Evolutionary conservation across 2,888 invertebrate genomes (phyloP).

Genomic region (Anagyrus pseudococci): DNA sequence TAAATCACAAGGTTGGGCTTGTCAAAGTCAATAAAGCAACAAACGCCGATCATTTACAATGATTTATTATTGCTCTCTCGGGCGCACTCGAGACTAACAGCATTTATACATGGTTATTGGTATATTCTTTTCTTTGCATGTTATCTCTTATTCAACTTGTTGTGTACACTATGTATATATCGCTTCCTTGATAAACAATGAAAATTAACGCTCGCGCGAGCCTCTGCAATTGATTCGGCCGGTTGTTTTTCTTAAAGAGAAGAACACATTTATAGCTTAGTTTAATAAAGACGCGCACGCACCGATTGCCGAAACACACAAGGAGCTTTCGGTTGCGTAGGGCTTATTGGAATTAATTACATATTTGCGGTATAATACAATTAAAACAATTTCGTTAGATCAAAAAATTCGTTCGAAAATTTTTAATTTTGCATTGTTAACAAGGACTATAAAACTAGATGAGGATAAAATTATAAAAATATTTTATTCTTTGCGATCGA

Average conservation of each 20-base stretch:
- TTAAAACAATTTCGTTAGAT: no score
- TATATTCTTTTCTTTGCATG: no score
- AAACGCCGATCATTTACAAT: constrained; percentile 22
- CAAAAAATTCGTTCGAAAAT: no score
- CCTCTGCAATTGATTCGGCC: no score
- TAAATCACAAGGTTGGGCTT: not conserved
- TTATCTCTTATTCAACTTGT: constrained; percentile 24
- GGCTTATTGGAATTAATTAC: no score
- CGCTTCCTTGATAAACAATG: constrained; percentile 2
- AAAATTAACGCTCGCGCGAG: constrained; percentile 6
- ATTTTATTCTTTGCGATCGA: no score
- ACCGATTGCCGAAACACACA: no score
- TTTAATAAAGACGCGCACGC: constrained; percentile 20
- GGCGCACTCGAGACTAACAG: constrained; percentile 28
- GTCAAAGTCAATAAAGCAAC: not conserved
- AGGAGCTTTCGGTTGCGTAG: no score
- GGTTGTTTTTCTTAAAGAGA: constrained; percentile 26
- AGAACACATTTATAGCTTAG: constrained; percentile 35
- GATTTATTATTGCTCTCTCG: constrained; percentile 31
- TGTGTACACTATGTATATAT: constrained; percentile 36
- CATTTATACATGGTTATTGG: constrained; percentile 34
- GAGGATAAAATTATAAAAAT: no score
- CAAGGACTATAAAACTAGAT: no score
- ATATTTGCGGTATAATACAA: no score
- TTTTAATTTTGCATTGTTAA: no score